These are phyloP conservation scores for Acrossocheilus wenchowensis DNA, from an alignment of 2,797 vertebrate species.

Conservation along the genomic window DNA sequence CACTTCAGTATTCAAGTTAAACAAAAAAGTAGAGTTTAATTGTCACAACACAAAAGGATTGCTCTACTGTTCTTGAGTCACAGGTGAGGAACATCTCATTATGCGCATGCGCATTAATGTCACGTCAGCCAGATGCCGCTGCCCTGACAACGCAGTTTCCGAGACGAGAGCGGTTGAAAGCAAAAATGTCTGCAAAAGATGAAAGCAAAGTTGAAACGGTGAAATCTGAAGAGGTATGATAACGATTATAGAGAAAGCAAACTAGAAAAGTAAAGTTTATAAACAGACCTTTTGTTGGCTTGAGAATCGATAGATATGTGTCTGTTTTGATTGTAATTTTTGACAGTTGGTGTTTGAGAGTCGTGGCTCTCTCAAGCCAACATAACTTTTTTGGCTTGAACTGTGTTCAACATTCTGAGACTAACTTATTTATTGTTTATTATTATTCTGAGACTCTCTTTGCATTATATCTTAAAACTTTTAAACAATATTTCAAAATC, in stretches of 20 bases:
- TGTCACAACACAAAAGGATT: neutral
- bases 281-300: neutral
- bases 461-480: neutral
- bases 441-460: neutral
- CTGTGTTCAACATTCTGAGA: neutral
- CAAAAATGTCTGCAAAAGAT: neutral
- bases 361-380: neutral
- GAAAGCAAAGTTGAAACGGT: neutral
- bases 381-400: neutral
- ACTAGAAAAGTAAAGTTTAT: neutral
- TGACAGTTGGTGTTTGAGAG: neutral
- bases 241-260: neutral
- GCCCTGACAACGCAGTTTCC: neutral
- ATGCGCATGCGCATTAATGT: neutral
- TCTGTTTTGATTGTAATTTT: neutral
- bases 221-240: neutral
- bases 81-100: neutral
- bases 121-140: neutral
- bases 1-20: neutral
- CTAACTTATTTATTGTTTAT: neutral
- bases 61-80: neutral
- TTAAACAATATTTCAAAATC: neutral
- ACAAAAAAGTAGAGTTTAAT: no score
- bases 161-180: neutral
- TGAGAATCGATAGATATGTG: neutral